Evolutionary conservation across 2,113 vertebrate genomes (phyloP).

Genomic region (Carettochelys insculpta): DNA sequence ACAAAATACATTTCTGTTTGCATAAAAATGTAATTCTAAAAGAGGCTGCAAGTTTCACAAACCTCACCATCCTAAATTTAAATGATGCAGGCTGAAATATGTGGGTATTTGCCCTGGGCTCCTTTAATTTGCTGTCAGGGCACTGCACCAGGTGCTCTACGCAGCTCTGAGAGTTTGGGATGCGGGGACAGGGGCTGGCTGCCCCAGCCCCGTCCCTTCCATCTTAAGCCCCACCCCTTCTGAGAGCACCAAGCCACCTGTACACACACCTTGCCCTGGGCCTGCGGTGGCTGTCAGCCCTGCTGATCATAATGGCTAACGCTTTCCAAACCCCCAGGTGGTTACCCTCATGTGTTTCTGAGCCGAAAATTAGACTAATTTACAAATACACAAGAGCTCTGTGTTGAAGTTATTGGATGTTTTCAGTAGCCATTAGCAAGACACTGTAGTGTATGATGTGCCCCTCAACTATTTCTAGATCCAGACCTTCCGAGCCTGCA

Average conservation of each 20-base stretch:
- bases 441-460: rapidly evolving
- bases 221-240: too few species aligned
- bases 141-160: too few species aligned
- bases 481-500: background rate
- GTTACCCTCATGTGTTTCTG: slow-evolving; percentile 51
- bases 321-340: slow-evolving; percentile 7
- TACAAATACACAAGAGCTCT: background rate
- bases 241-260: too few species aligned
- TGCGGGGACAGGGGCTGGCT: too few species aligned
- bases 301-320: background rate
- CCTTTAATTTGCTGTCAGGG: too few species aligned
- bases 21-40: background rate
- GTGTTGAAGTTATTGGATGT: background rate
- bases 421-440: background rate
- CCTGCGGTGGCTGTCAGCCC: too few species aligned
- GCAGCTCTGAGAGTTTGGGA: too few species aligned
- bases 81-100: background rate
- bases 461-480: background rate
- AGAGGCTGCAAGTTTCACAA: background rate
- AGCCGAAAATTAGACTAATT: slow-evolving; percentile 46
- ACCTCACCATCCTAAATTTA: background rate
- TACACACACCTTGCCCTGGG: too few species aligned
- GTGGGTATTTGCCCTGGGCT: too few species aligned
- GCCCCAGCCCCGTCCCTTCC: too few species aligned
- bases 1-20: background rate